These are phyloP conservation scores for Casuarius casuarius DNA, from an alignment of 2,113 vertebrate genomes.

Conservation along the genomic window DNA sequence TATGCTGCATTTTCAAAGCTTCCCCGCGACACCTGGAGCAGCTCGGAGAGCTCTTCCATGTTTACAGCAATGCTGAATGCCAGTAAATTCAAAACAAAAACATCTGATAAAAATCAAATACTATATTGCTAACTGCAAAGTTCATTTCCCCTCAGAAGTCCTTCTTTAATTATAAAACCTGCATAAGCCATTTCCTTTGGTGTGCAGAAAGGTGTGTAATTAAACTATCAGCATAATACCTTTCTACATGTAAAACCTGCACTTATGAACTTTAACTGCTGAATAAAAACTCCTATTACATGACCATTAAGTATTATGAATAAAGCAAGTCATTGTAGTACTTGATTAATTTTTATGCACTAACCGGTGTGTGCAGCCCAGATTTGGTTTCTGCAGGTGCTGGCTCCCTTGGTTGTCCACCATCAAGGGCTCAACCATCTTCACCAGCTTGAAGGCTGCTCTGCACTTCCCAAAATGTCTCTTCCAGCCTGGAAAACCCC, in stretches of 20 bases:
- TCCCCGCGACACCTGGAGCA: not conserved
- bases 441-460: not conserved
- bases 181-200: conserved; percentile 82
- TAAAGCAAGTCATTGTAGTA: conserved; percentile 84
- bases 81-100: conserved; percentile 73
- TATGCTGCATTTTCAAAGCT: not conserved
- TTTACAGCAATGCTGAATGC: not conserved
- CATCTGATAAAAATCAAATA: conserved; percentile 70
- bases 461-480: not conserved
- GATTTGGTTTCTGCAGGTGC: conserved; percentile 60
- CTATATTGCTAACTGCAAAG: conserved; percentile 66
- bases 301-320: conserved; percentile 89
- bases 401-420: not conserved
- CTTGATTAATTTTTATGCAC: conserved; percentile 88
- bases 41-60: conserved; percentile 35
- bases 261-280: conserved; percentile 88
- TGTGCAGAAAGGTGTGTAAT: conserved; percentile 90
- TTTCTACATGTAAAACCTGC: conserved; percentile 83
- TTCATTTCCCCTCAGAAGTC: conserved; percentile 77
- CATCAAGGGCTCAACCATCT: not conserved
- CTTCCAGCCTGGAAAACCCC: not conserved
- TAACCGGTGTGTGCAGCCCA: conserved; percentile 73
- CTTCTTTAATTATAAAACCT: conserved; percentile 82
- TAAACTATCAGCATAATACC: conserved; percentile 85
- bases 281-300: conserved; percentile 90